phyloP scores from a whole-genome alignment of 2,797 vertebrate species.

The Leptatherina wallacei region DNA sequence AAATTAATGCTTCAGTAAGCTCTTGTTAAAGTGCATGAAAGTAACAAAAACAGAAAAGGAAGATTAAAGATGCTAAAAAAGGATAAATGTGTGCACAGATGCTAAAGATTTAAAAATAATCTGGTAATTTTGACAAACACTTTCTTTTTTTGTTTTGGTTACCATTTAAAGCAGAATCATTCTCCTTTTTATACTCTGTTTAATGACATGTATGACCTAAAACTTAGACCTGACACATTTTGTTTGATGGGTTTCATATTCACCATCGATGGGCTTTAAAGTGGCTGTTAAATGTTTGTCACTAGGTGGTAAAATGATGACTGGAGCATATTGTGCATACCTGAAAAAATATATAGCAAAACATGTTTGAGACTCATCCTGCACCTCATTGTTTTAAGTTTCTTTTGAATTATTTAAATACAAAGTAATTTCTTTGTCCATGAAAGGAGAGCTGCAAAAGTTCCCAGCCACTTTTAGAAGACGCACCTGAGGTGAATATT shows the following conservation, averaged over 20 bases:
- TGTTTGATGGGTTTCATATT: conserved; percentile 1
- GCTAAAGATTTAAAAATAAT: background rate
- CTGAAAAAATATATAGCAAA: background rate
- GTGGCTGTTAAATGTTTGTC: conserved; percentile 3
- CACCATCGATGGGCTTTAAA: conserved; percentile 20
- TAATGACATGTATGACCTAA: conserved; percentile 20
- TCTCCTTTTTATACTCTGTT: conserved; percentile 3
- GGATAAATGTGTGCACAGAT: background rate
- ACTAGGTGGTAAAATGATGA: background rate
- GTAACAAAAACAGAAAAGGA: conserved; percentile 1
- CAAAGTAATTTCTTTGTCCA: background rate
- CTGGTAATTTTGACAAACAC: background rate
- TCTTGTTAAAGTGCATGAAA: conserved; percentile 1
- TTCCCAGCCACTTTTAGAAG: conserved; percentile 18
- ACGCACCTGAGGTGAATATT: background rate
- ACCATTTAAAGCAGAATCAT: background rate
- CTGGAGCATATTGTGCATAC: background rate
- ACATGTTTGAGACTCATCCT: background rate
- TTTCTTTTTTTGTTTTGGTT: background rate
- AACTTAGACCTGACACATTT: background rate
- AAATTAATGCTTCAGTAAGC: conserved; percentile 1
- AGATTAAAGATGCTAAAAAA: background rate
- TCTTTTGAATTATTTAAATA: background rate
- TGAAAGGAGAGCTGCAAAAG: conserved; percentile 3
- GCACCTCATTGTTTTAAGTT: background rate